Percentiles rank a stretch among this genome's conserved stretches.
phyloP scores from a whole-genome alignment of 2,888 invertebrate genomes.

The Orthosia gracilis region DNA sequence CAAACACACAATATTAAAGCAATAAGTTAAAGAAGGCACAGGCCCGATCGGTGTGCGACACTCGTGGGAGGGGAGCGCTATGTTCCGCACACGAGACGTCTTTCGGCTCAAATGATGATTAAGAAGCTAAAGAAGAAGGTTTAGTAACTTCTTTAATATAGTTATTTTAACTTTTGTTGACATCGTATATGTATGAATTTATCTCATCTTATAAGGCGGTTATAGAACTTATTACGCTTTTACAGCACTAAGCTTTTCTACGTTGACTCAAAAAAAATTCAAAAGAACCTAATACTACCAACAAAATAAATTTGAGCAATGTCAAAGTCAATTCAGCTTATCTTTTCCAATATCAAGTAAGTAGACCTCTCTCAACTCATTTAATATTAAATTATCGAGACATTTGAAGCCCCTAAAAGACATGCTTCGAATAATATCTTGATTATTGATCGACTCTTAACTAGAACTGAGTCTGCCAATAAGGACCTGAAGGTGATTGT shows the following conservation, averaged over 20 bases:
- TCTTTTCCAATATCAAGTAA: slow-evolving; percentile 23
- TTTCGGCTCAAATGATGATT: too few relatives aligned
- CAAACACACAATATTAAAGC: too few relatives aligned
- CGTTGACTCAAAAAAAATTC: background rate
- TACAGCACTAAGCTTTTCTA: background rate
- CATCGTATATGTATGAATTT: too few relatives aligned
- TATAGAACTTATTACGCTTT: background rate
- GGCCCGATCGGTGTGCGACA: too few relatives aligned
- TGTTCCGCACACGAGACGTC: too few relatives aligned
- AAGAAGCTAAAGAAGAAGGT: too few relatives aligned
- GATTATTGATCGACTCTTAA: slow-evolving; percentile 13
- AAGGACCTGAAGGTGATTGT: background rate
- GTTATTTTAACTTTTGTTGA: too few relatives aligned
- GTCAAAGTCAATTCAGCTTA: slow-evolving; percentile 27
- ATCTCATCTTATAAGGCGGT: background rate
- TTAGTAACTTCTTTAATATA: too few relatives aligned
- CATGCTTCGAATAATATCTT: slow-evolving; percentile 3
- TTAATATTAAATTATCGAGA: slow-evolving; percentile 23
- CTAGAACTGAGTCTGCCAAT: background rate
- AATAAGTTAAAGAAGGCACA: too few relatives aligned
- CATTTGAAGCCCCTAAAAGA: slow-evolving; percentile 19
- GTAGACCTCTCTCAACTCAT: slow-evolving; percentile 17
- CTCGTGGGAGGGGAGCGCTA: too few relatives aligned
- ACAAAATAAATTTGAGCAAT: slow-evolving; percentile 19
- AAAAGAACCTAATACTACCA: background rate